Conservation (phyloP, 2,888 invertebrate genomes). For the Selenia dentaria region DNA sequence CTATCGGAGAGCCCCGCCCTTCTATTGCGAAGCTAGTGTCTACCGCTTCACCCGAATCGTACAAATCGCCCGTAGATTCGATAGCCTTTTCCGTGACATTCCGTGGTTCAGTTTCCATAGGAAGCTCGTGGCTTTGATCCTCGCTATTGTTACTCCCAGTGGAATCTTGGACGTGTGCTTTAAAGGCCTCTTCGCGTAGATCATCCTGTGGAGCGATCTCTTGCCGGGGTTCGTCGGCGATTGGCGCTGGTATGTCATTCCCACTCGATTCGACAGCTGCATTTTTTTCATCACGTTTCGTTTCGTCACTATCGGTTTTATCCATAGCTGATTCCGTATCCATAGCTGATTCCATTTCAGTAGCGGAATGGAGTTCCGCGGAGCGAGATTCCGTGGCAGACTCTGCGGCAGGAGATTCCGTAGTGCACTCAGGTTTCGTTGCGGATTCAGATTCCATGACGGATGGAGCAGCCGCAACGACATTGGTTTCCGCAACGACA, state of each 20-base stretch:
- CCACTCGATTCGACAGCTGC: background rate
- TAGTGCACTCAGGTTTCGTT: background rate
- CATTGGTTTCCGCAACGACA: background rate
- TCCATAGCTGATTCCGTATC: background rate
- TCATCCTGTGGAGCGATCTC: background rate
- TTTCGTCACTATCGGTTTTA: background rate
- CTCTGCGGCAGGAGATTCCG: background rate
- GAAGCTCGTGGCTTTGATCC: background rate
- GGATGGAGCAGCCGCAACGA: background rate
- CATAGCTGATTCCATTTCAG: background rate
- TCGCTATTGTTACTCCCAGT: constrained; percentile 1
- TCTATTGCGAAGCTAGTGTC: constrained; percentile 61
- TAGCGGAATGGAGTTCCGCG: background rate
- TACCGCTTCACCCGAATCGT: constrained; percentile 57
- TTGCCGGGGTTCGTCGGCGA: background rate
- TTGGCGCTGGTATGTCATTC: background rate
- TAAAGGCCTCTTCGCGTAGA: background rate
- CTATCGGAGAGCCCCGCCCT: too few relatives aligned
- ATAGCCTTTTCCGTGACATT: constrained; percentile 6
- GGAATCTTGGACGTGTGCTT: background rate
- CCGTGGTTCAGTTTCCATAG: constrained; percentile 11
- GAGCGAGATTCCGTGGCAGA: background rate
- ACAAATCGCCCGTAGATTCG: constrained; percentile 39
- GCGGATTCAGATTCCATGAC: background rate
- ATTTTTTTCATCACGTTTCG: background rate